phyloP scores from a whole-genome alignment of 1,140 invertebrate genomes.

The Drosophila parvula region DNA sequence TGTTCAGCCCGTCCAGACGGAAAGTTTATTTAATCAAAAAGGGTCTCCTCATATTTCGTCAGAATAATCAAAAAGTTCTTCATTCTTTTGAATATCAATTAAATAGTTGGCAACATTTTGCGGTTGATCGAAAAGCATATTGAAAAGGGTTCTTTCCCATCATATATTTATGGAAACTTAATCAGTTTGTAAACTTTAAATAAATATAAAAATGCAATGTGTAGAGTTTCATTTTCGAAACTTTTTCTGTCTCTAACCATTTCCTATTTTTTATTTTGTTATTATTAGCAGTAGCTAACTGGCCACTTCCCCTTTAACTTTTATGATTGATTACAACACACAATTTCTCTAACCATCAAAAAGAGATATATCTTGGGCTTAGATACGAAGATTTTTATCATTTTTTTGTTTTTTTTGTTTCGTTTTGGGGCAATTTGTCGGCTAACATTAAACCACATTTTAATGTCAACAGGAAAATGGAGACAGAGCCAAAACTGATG shows the following conservation, averaged over 20 bases:
- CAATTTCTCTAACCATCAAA: slow-evolving; percentile 1
- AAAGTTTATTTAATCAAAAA: slow-evolving; percentile 35
- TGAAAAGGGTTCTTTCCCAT: neutral
- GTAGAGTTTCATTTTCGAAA: neutral
- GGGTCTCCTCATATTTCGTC: slow-evolving; percentile 12
- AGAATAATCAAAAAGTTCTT: slow-evolving; percentile 27
- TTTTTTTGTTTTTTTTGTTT: neutral
- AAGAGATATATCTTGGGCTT: slow-evolving; percentile 3
- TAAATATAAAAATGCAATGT: neutral
- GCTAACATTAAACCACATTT: slow-evolving; percentile 17
- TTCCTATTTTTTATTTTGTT: slow-evolving; percentile 1
- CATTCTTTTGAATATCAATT: slow-evolving; percentile 13
- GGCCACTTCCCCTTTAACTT: slow-evolving; percentile 1
- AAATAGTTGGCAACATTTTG: slow-evolving; percentile 4
- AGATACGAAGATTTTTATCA: slow-evolving; percentile 31
- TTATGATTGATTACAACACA: slow-evolving; percentile 39
- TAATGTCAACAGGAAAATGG: slow-evolving; percentile 34
- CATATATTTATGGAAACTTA: neutral
- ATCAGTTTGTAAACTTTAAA: neutral
- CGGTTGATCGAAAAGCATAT: slow-evolving; percentile 2
- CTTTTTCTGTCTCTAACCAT: slow-evolving; percentile 4
- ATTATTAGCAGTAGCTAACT: neutral
- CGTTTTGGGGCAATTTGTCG: slow-evolving; percentile 8
- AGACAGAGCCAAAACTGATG: slow-evolving; percentile 4
- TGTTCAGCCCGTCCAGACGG: neutral